These are phyloP conservation scores for Muscicapa striata DNA, from an alignment of 2,797 vertebrate genomes.

Conservation along the genomic window DNA sequence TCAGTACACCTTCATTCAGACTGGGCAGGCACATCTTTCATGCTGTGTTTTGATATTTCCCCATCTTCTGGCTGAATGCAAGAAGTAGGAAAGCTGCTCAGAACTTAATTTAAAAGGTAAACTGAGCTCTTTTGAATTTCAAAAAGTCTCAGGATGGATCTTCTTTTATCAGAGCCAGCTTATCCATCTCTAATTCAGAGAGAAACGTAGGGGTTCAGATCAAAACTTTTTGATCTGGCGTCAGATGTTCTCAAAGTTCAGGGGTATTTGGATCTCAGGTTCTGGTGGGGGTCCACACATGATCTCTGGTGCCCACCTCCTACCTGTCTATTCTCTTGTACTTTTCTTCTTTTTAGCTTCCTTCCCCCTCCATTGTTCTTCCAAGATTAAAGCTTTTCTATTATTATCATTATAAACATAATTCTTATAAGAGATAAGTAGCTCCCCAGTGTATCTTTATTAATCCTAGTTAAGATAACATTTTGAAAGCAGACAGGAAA, in stretches of 20 bases:
- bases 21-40: slow-evolving; percentile 29
- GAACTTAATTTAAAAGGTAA: slow-evolving; percentile 61
- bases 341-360: not conserved
- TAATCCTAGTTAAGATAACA: slow-evolving; percentile 67
- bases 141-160: slow-evolving; percentile 33
- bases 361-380: not conserved
- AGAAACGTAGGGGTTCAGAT: slow-evolving; percentile 23
- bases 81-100: slow-evolving; percentile 32
- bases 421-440: slow-evolving; percentile 69
- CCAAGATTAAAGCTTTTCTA: slow-evolving; percentile 51
- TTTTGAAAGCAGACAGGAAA: slow-evolving; percentile 66
- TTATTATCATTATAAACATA: slow-evolving; percentile 60
- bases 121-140: slow-evolving; percentile 57
- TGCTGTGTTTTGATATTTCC: slow-evolving; percentile 60
- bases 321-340: not conserved
- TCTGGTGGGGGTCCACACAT: not conserved
- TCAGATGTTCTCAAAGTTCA: slow-evolving; percentile 12
- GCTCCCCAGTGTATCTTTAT: slow-evolving; percentile 52
- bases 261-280: not conserved
- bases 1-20: slow-evolving; percentile 4
- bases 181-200: slow-evolving; percentile 30
- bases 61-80: slow-evolving; percentile 30
- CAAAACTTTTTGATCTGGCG: slow-evolving; percentile 33
- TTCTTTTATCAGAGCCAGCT: slow-evolving; percentile 40
- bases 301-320: not conserved